Evolutionary conservation across 2,797 vertebrate species (phyloP), one percentile per base, ranked within the genome.

Genomic region (Melopsittacus undulatus): DNA sequence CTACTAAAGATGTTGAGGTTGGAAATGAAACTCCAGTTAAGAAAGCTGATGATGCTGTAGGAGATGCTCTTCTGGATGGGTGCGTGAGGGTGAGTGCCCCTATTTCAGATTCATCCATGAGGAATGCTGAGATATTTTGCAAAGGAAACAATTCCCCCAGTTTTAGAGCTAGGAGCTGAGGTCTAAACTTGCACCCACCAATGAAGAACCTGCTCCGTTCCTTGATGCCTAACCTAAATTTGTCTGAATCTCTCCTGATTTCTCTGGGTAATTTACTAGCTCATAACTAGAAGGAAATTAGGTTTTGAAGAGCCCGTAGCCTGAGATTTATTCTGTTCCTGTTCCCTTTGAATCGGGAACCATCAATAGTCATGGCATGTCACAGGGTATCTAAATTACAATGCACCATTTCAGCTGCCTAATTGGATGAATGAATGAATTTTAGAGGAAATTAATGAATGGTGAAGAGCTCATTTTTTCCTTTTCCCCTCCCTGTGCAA

Each of bases 371-470:
- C 93, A 30, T 4, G 86, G 78, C 43, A 89, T 90, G 92, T 96
- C 92, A 80, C 95, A 19, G 89, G 95, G 86, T 87, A 46, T 52
- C 92, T 63, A 51, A 96, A 92, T 96, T 87, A 94, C 88, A 89
- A 73, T 43, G 8, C 92, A 9, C 83, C 83, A 86, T 95, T 95
- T 92, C 92, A 92, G 91, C 94, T 95, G 88, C 95, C 77, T 95
- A 94, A 95, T 94, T 94, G 92, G 83, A 90, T 96, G 94, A 95
- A 93, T 93, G 96, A 95, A 94, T 93, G 96, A 95, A 94, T 94
- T 93, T 76, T 76, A 74, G 92, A 95, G 46, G 66, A 80, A 95
- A 95, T 87, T 95, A 96, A 97, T 95, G 96, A 95, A 94, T 94
- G 95, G 84, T 89, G 83, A 95, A 93, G 86, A 93, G 86, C 51